These are phyloP conservation scores for Phoebastria nigripes DNA, from an alignment of 2,797 vertebrate genomes.

Conservation along the genomic window DNA sequence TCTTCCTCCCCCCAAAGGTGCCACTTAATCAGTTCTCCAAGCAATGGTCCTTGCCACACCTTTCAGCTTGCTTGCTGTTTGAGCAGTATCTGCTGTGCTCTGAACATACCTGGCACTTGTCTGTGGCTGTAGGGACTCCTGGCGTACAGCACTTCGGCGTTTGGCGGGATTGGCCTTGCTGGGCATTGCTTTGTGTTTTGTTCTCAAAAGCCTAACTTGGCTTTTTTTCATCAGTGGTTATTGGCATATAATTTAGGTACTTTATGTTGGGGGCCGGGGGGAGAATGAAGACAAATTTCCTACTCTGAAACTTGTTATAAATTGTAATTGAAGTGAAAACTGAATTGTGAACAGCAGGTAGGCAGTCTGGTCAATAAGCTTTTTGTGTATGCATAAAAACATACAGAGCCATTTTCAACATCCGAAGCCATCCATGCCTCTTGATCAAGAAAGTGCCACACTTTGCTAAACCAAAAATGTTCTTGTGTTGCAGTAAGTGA, in stretches of 20 bases:
- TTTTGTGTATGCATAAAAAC: background rate
- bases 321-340: background rate
- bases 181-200: background rate
- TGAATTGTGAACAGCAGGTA: background rate
- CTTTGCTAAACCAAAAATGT: background rate
- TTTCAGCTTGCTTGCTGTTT: background rate
- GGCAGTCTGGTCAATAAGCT: background rate
- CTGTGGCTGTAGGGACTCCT: background rate
- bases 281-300: background rate
- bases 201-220: background rate
- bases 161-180: background rate
- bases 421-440: background rate
- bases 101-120: background rate
- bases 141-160: rapidly evolving
- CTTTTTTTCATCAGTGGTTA: background rate
- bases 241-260: background rate
- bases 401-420: background rate
- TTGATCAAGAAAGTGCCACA: background rate
- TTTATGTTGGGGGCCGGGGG: background rate
- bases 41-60: background rate
- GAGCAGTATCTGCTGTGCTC: background rate
- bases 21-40: background rate
- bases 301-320: background rate
- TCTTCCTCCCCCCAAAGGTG: background rate
- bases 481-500: background rate